Evolutionary conservation across 2,113 vertebrate species (phyloP).

Genomic region (Trichomycterus rosablanca): DNA sequence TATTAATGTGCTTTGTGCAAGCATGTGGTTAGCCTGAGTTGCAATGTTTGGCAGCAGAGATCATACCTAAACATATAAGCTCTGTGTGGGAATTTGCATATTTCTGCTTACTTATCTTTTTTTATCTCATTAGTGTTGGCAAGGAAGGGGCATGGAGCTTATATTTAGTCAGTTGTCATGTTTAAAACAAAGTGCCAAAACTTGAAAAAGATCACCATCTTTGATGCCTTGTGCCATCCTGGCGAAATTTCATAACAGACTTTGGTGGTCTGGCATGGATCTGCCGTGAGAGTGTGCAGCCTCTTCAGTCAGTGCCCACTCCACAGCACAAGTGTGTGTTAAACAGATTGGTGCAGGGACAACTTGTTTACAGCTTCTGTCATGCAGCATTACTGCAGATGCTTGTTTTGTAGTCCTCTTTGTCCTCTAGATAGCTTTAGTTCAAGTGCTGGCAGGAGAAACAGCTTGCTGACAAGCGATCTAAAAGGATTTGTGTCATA

Average conservation of each 20-base stretch:
- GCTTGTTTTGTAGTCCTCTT: not conserved
- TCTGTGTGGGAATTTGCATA: not conserved
- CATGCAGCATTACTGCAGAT: not conserved
- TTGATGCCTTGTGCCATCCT: conserved; percentile 43
- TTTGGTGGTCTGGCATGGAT: conserved; percentile 36
- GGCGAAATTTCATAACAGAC: conserved; percentile 61
- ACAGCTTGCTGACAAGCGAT: not conserved
- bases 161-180: conserved; percentile 46
- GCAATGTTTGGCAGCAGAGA: no score
- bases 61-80: conserved; percentile 1
- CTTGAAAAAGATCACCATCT: no score
- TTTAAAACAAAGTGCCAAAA: conserved; percentile 45
- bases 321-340: not conserved
- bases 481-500: conserved; percentile 20
- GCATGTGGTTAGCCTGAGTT: not conserved
- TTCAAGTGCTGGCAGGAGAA: not conserved
- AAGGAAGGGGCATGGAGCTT: conserved; percentile 41
- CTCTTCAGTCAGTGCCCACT: not conserved
- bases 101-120: conserved; percentile 39
- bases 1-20: not conserved
- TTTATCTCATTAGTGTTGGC: conserved; percentile 40
- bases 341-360: conserved; percentile 3
- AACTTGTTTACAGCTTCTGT: not conserved
- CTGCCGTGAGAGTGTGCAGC: no score
- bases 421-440: not conserved